Base-by-base conservation (phyloP, 2,888 invertebrate genomes). In the Ceramica pisi region DNA sequence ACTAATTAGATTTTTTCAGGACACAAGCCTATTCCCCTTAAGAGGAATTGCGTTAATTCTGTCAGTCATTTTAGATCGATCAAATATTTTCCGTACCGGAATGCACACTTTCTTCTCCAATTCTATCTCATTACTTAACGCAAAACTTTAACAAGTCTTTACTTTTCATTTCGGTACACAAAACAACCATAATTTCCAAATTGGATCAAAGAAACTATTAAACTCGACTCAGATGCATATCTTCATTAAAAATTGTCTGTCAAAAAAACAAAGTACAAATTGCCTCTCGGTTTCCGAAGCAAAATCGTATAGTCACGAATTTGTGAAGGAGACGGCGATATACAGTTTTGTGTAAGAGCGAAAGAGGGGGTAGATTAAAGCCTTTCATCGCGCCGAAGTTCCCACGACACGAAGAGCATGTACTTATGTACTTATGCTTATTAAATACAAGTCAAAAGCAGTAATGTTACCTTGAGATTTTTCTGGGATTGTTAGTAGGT, bases 261-360 rank as follows among this genome's bases (percentile, higher is more conserved):
- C 85, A 87, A 88, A 90, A 90, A 89, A 88, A 88, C 88, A 86
- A 89, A 87, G 82, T 84, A 88, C 85, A 90, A 91, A 90, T 89
- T 89, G 86, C 89, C 82, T 78, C 81, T 81, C 87, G 77, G 86
- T 85, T 87, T 89, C 88, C 79, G 87, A 89, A 85, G 87, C 91
- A 85, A 90, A 93, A 94, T 92, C 88, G 90, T 90, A 90, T 44
- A 91, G 94, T 94, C 95, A 95, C 94, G 94, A 94, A 93, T 92
- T 90, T 90, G 71, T 48, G 89, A 90, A 62, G 78, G 81, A 75
- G 90, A 90, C 56, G 53, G 78, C 10, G 12, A 21, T 71, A 87
- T 84, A 69, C n/a, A n/a, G 35, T 9, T 59, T 51, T 59, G 31
- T 19, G 1, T 21, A 14, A 46, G 55, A 31, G 19, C n/a, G 71